A percentile compares a stretch with the other conserved stretches of the same genome.
phyloP scores from a whole-genome alignment of 1,140 invertebrate genomes.

The Ceratina japonica region DNA sequence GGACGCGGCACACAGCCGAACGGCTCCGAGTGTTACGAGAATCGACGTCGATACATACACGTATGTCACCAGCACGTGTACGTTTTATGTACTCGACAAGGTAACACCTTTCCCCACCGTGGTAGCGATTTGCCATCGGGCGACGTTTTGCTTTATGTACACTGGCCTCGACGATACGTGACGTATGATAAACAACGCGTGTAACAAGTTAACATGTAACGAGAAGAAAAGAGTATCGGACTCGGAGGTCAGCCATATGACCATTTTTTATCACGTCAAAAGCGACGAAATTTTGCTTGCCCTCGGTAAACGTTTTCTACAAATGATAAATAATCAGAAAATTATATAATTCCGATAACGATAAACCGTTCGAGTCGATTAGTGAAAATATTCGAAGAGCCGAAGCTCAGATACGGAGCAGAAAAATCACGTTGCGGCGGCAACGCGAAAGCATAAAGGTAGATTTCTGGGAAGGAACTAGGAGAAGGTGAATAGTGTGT shows the following conservation, averaged over 20 bases:
- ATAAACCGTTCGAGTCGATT: too few species aligned
- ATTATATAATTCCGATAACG: too few species aligned
- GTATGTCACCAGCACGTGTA: not conserved
- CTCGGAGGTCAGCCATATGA: not conserved
- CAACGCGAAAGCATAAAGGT: too few species aligned
- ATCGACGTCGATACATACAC: conserved; percentile 30
- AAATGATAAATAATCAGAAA: too few species aligned
- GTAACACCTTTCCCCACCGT: conserved; percentile 28
- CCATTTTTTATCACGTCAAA: too few species aligned
- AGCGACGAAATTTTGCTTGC: too few species aligned
- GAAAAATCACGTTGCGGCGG: too few species aligned
- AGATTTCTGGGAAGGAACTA: conserved; percentile 8
- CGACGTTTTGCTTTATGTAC: conserved; percentile 48
- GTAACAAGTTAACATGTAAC: conserved; percentile 42
- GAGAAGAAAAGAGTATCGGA: conserved; percentile 37
- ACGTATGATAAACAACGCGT: conserved; percentile 66
- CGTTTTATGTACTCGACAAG: not conserved
- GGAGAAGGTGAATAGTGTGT: not conserved
- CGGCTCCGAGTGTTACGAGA: conserved; percentile 44
- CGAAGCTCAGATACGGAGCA: too few species aligned
- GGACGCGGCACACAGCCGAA: conserved; percentile 19
- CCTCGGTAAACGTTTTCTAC: too few species aligned
- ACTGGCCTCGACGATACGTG: conserved; percentile 54
- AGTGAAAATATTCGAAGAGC: too few species aligned
- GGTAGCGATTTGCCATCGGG: not conserved